Percentiles rank a stretch among this genome's conserved stretches.
phyloP scores from a whole-genome alignment of 2,888 invertebrate genomes.

The Cartodere bifasciata region DNA sequence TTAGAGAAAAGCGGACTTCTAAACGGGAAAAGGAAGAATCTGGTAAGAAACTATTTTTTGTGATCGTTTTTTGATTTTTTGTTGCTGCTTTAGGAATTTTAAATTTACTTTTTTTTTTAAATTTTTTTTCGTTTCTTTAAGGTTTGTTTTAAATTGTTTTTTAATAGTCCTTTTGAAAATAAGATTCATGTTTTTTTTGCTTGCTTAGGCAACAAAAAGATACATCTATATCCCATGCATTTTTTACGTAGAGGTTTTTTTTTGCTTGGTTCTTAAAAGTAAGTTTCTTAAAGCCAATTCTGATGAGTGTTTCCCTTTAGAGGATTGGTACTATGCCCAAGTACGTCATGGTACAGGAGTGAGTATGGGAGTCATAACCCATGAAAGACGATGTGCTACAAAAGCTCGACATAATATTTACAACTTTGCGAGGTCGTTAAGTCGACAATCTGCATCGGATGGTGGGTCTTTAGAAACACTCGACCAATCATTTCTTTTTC shows the following conservation, averaged over 20 bases:
- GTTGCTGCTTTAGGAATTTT: too few species aligned
- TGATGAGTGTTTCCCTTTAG: slow-evolving; percentile 16
- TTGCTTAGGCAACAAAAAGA: too few species aligned
- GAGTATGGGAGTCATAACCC: slow-evolving; percentile 34
- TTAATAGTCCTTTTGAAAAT: too few species aligned
- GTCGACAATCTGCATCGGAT: slow-evolving; percentile 31
- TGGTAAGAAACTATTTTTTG: neutral
- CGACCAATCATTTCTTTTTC: slow-evolving; percentile 1
- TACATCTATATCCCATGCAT: too few species aligned
- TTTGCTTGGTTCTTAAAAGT: too few species aligned
- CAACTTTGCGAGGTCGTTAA: slow-evolving; percentile 48
- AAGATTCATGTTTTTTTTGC: too few species aligned
- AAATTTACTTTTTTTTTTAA: too few species aligned
- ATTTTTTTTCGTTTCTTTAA: too few species aligned
- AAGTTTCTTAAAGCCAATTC: too few species aligned
- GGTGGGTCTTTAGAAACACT: slow-evolving; percentile 20
- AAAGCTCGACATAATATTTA: slow-evolving; percentile 52
- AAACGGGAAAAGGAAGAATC: neutral
- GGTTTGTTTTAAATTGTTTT: too few species aligned
- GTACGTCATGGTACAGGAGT: slow-evolving; percentile 41
- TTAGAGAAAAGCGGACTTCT: slow-evolving; percentile 21
- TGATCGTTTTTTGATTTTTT: too few species aligned
- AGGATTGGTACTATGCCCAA: slow-evolving; percentile 22
- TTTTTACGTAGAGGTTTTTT: too few species aligned
- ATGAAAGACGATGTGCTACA: slow-evolving; percentile 46